Percentiles rank a stretch among this genome's conserved stretches.
These are phyloP conservation scores for Drosophila triauraria DNA, from an alignment of 1,140 invertebrate genomes.

Conservation along the genomic window DNA sequence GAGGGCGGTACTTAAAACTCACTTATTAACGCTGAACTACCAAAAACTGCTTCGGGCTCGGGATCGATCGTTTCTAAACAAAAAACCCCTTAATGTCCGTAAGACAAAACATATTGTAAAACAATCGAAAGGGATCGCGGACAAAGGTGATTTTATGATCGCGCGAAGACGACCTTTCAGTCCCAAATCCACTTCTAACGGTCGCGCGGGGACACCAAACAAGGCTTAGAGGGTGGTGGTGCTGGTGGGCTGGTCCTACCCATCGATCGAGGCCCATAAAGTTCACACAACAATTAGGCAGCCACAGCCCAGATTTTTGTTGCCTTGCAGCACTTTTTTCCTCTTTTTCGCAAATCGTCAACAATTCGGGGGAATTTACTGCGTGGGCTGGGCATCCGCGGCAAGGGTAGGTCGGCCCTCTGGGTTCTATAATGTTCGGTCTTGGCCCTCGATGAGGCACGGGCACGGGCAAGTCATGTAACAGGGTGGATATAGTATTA, in stretches of 20 bases:
- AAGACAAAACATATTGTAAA: constrained; percentile 74
- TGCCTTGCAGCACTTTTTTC: constrained; percentile 14
- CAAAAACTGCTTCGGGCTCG: constrained; percentile 43
- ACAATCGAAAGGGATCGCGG: constrained; percentile 63
- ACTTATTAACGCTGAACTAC: constrained; percentile 68
- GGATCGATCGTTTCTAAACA: constrained; percentile 56
- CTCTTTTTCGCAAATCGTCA: constrained; percentile 69
- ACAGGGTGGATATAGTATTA: constrained; percentile 47
- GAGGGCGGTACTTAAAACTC: constrained; percentile 58
- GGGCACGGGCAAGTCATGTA: constrained; percentile 64
- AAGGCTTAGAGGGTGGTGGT: constrained; percentile 46
- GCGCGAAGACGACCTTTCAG: constrained; percentile 44
- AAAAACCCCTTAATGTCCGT: constrained; percentile 77
- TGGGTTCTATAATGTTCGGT: constrained; percentile 19
- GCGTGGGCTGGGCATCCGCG: constrained; percentile 31
- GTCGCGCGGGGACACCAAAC: constrained; percentile 65
- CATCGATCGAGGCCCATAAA: constrained; percentile 56
- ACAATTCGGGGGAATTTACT: constrained; percentile 63
- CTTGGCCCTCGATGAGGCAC: constrained; percentile 29
- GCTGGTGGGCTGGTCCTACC: constrained; percentile 32
- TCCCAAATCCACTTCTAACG: constrained; percentile 15
- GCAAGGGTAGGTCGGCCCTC: constrained; percentile 43
- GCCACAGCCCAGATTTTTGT: constrained; percentile 67
- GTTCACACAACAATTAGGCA: constrained; percentile 73
- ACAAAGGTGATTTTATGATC: constrained; percentile 64